These are phyloP conservation scores for Hedychridium roseum DNA, from an alignment of 2,888 invertebrate genomes.

Conservation along the genomic window DNA sequence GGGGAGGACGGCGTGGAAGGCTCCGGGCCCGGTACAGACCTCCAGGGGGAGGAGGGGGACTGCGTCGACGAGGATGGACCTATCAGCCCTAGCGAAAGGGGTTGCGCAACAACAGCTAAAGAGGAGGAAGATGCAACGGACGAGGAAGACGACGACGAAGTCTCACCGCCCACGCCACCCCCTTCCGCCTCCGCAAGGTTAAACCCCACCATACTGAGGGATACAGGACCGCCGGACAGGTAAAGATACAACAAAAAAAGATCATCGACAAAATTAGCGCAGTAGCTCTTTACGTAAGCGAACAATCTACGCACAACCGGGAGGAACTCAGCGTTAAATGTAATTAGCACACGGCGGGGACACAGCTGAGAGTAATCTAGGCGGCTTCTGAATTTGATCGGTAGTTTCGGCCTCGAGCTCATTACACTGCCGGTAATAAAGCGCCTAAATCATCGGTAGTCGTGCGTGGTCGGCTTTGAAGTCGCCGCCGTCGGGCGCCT, in stretches of 20 bases:
- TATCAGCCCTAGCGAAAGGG: slow-evolving; percentile 63
- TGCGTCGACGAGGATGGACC: slow-evolving; percentile 70
- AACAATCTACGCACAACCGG: too few relatives aligned
- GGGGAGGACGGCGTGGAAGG: slow-evolving; percentile 67
- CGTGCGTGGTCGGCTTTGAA: slow-evolving; percentile 39
- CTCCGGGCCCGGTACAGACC: slow-evolving; percentile 59
- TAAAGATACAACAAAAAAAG: too few relatives aligned
- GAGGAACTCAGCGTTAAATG: too few relatives aligned
- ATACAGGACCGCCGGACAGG: slow-evolving; percentile 58
- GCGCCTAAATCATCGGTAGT: slow-evolving; percentile 34
- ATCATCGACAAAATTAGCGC: too few relatives aligned
- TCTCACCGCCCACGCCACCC: slow-evolving; percentile 49
- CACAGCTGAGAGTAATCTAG: too few relatives aligned
- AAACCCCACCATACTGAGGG: slow-evolving; percentile 57
- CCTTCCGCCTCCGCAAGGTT: slow-evolving; percentile 52
- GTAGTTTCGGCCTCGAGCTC: slow-evolving; percentile 25
- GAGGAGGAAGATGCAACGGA: slow-evolving; percentile 65
- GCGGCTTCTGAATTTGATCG: too few relatives aligned
- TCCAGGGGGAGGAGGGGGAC: slow-evolving; percentile 69
- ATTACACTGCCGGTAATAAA: slow-evolving; percentile 31
- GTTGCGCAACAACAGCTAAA: slow-evolving; percentile 63
- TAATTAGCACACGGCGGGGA: too few relatives aligned
- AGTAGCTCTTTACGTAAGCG: too few relatives aligned
- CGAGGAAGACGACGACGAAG: slow-evolving; percentile 57
- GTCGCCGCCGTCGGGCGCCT: slow-evolving; percentile 34